Evolutionary conservation across 2,113 vertebrate species (phyloP).

Genomic region (Dissostichus mawsoni): DNA sequence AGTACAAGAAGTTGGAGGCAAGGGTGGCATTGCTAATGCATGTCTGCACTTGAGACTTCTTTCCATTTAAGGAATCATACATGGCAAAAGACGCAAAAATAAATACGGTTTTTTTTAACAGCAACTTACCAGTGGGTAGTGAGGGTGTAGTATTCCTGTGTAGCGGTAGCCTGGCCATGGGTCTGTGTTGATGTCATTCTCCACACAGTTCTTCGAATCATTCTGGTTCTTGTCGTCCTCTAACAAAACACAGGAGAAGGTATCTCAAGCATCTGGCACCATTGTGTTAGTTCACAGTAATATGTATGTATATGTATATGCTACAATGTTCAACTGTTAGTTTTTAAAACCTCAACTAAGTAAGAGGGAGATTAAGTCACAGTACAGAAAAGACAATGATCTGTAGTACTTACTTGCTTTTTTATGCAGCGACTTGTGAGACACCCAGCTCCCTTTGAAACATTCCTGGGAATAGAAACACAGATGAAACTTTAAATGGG

Average conservation of each 20-base stretch:
- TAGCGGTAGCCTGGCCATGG: conserved; percentile 97
- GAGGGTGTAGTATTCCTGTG: conserved; percentile 93
- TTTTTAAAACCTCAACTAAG: neutral
- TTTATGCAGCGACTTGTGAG: conserved; percentile 97
- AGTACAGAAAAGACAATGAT: neutral
- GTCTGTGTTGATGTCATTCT: conserved; percentile 94
- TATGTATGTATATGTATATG: neutral
- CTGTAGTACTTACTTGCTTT: conserved; percentile 95
- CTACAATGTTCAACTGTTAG: neutral
- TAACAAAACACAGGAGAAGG: conserved; percentile 67
- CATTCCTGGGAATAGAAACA: conserved; percentile 89
- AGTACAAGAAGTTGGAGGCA: neutral
- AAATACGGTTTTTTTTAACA: neutral
- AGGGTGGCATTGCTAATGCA: neutral
- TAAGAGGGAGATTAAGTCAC: neutral
- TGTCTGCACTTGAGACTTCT: neutral
- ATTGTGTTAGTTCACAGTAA: neutral
- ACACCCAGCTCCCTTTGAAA: conserved; percentile 98
- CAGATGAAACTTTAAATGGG: conserved; percentile 15
- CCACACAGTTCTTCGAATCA: conserved; percentile 89
- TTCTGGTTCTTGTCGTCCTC: conserved; percentile 93
- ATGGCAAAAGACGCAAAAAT: neutral
- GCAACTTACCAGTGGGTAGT: conserved; percentile 93
- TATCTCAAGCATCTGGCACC: conserved; percentile 28
- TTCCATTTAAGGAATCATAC: neutral